Evolutionary conservation across 2,888 invertebrate species (phyloP).

Genomic region (Flexamia atlantica): DNA sequence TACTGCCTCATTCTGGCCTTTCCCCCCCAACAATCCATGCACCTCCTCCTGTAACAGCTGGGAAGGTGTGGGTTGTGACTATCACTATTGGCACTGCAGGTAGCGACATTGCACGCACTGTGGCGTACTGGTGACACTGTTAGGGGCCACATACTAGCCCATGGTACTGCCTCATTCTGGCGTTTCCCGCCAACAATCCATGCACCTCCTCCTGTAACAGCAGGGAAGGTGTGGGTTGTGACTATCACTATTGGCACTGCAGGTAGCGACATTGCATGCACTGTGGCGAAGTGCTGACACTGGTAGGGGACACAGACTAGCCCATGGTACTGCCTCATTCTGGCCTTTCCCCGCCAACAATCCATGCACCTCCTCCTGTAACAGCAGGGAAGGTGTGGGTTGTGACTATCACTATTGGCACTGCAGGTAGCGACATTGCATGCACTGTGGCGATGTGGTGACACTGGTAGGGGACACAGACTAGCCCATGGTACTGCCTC

Average conservation of each 20-base stretch:
- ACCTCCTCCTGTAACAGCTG: constrained; percentile 20
- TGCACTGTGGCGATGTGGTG: not conserved
- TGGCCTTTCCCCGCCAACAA: constrained; percentile 15
- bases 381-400: constrained; percentile 56
- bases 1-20: constrained; percentile 19
- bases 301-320: constrained; percentile 44
- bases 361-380: constrained; percentile 47
- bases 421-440: constrained; percentile 33
- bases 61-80: not conserved
- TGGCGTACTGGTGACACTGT: constrained; percentile 25
- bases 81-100: constrained; percentile 35
- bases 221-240: constrained; percentile 37
- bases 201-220: constrained; percentile 60
- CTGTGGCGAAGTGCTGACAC: constrained; percentile 4
- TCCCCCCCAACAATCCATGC: not conserved
- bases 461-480: constrained; percentile 50
- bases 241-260: constrained; percentile 35
- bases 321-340: constrained; percentile 34
- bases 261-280: constrained; percentile 30
- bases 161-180: constrained; percentile 33
- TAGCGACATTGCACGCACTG: constrained; percentile 13
- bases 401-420: constrained; percentile 25
- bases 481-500: constrained; percentile 29
- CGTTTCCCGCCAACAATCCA: not conserved
- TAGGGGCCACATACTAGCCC: constrained; percentile 41